Evolutionary conservation across 2,113 vertebrate genomes (phyloP), one percentile per base, ranked within the genome.

Genomic region (Reinhardtius hippoglossoides): DNA sequence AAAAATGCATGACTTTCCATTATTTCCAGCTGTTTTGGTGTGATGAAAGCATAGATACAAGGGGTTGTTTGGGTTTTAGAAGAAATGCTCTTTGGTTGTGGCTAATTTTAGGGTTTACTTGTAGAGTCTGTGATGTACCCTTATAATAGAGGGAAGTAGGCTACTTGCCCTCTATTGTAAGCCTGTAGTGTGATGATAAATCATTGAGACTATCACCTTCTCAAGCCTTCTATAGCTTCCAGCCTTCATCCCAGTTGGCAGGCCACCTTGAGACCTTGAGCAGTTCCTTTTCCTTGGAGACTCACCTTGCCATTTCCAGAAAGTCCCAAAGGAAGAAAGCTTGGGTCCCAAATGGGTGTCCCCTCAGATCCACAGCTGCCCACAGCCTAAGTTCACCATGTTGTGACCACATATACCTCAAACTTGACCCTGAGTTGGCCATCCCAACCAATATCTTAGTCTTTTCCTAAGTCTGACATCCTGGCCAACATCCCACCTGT

Each of bases 1-100:
- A 66, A 79, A 71, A 83, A 70, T 42, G 0, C 46, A 79, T 75
- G 63, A 57, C 27, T 71, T 67, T 2, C 14, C 64, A 52, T 81
- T 48, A 74, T 72, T 73, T 27, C 54, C 58, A 65, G 54, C 63
- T 71, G 62, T 75, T 77, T 70, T 60, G 31, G 37, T 71, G 57
- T n/a, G 26, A 50, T 20, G n/a, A 55, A 20, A 35, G 24, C 24
- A 58, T 20, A 20, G 18, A 20, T 31, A 7, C 31, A 31, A 31
- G 1, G 5, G 14, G 71, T 4, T 31, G 23, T 44, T 67, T 52
- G 15, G 27, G 23, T 59, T 60, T 40, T 54, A 72, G 2, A 15
- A 35, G 16, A 42, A 68, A 6, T 21, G 7, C 40, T 57, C 18
- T 60, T 58, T 55, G 16, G 16, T 23, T 21, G 6, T 26, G 15